Evolutionary conservation across 2,113 vertebrate species (phyloP), one percentile per base, ranked within the genome.

Genomic region (Misgurnus mizolepis): DNA sequence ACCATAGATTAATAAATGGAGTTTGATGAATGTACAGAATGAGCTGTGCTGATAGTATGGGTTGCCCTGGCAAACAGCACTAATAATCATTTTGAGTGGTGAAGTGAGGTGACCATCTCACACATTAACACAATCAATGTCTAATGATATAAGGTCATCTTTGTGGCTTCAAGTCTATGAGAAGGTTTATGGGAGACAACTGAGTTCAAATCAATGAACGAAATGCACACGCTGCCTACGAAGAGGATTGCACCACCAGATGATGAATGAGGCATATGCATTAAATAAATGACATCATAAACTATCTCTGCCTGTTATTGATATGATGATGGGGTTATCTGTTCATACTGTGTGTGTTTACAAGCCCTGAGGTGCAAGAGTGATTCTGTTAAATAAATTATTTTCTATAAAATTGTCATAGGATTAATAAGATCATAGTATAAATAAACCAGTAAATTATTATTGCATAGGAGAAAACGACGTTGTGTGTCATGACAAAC

Each of bases 121-220:
- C 56, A 45, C 56, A 74, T 74, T 61, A 74, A 27, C n/a, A 61
- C 71, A 45, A 74, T 74, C 56, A 74, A 61, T 62, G 40, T 43
- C 18, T 74, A 27, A 74, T 43, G 11, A 74, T 61, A 27, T 34
- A 74, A 73, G 70, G 22, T 7, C 50, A 73, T 55, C 41, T 0
- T 3, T 61, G n/a, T 61, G 56, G 9, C 71, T 56, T 61, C 7
- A 74, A 56, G 43, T 60, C 56, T 60, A 74, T 53, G 14, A 53
- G 50, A 15, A 5, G 47, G 56, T 74, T 74, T 47, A 74, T 74
- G 40, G 39, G 11, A 74, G n/a, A 47, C 58, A 47, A 61, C 34
- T 41, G n/a, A 47, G 72, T 6, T 10, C 4, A 62, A 74, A 61
- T 61, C 55, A 72, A 72, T 72, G 50, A 34, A 17, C 47, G 41